phyloP scores from a whole-genome alignment of 2,113 vertebrate species.

The Trematocara macrostoma region DNA sequence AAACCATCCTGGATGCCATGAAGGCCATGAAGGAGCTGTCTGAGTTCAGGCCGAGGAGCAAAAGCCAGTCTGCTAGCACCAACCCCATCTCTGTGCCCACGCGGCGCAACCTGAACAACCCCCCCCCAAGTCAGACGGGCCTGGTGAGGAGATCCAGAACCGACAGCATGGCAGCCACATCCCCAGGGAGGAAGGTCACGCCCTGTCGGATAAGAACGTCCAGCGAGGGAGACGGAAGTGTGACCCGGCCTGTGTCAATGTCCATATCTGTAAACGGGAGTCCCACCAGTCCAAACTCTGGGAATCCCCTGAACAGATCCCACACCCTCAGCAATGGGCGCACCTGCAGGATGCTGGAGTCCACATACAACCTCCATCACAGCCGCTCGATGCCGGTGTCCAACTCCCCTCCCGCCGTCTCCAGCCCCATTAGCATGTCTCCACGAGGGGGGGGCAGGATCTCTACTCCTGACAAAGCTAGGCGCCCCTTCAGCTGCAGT shows the following conservation, averaged over 20 bases:
- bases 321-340: constrained; percentile 71
- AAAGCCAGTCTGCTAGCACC: constrained; percentile 89
- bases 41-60: constrained; percentile 93
- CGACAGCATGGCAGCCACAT: constrained; percentile 72
- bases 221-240: constrained; percentile 79
- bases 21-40: constrained; percentile 92
- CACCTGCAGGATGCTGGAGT: constrained; percentile 63
- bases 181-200: constrained; percentile 65
- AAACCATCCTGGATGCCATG: constrained; percentile 97
- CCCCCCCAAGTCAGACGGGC: constrained; percentile 81
- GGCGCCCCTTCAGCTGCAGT: constrained; percentile 83
- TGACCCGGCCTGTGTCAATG: constrained; percentile 68
- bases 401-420: constrained; percentile 79
- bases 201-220: constrained; percentile 80
- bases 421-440: constrained; percentile 84
- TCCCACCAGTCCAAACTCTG: constrained; percentile 77
- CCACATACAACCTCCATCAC: constrained; percentile 75
- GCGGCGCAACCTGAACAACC: constrained; percentile 74
- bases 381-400: constrained; percentile 84
- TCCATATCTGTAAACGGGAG: constrained; percentile 75
- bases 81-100: constrained; percentile 78
- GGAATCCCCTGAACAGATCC: constrained; percentile 76
- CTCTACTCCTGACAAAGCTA: constrained; percentile 78
- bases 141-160: constrained; percentile 77
- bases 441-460: constrained; percentile 77